Evolutionary conservation across 2,888 invertebrate genomes (phyloP).

Genomic region (Ceramica pisi): DNA sequence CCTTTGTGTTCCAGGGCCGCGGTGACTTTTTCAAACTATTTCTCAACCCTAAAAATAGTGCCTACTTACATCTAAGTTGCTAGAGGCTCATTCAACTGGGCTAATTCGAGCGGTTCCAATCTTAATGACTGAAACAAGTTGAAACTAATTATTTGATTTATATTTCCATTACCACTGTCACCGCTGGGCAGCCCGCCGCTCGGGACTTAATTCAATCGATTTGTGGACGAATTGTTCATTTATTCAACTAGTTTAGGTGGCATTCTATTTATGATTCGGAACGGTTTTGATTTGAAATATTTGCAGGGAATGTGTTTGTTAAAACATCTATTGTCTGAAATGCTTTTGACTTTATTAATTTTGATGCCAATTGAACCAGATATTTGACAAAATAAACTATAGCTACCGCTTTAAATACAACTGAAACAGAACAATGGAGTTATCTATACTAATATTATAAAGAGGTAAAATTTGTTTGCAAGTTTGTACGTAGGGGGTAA

Average conservation of each 20-base stretch:
- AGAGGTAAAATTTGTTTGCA: too few relatives aligned
- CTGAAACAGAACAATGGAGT: background rate
- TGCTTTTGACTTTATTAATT: background rate
- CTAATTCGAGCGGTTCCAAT: slow-evolving; percentile 18
- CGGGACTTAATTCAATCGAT: slow-evolving; percentile 30
- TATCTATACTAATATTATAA: too few relatives aligned
- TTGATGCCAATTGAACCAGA: background rate
- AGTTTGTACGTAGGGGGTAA: too few relatives aligned
- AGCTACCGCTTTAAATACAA: background rate
- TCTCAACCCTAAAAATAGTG: too few relatives aligned
- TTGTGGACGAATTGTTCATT: slow-evolving; percentile 15
- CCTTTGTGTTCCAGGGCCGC: too few relatives aligned
- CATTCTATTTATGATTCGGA: background rate
- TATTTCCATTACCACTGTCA: slow-evolving; percentile 33
- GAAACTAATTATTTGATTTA: slow-evolving; percentile 40
- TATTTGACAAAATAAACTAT: background rate
- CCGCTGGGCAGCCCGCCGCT: background rate
- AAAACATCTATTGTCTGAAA: background rate
- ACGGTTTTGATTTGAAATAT: background rate
- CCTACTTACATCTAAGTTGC: background rate
- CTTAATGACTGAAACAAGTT: slow-evolving; percentile 12
- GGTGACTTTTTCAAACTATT: too few relatives aligned
- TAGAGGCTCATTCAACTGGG: background rate
- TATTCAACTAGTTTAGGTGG: background rate
- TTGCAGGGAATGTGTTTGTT: background rate